Base-by-base conservation (phyloP, 2,888 invertebrate species). In the Allacma fusca region DNA sequence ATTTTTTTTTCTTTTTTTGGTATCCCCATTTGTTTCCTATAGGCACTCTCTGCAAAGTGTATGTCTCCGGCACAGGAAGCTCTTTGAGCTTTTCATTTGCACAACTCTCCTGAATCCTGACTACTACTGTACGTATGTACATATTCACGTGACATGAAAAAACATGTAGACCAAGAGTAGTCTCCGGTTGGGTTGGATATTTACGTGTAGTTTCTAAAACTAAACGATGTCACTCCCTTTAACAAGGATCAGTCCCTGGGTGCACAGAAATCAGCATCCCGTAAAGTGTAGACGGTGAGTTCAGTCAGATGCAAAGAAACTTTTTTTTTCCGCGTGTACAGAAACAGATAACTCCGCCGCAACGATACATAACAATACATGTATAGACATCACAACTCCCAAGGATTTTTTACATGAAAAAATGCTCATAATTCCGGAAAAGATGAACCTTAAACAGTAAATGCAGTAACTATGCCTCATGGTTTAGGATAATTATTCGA, bases 161-260 rank as follows among this genome's bases (percentile, higher is more conserved):
- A 9, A 13, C 40, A 5, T 40, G 40, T 40, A 40, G 5, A 40
- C 7, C 40, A n/a, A 40, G 5, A 40, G 40, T 40, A 40, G 7
- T 9, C 40, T 9, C 40, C 5, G 40, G 40, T n/a, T n/a, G n/a
- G n/a, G n/a, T n/a, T 40, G 40, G 13, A 40, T 40, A 9, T 13
- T 9, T 5, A 40, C 40, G 13, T 9, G 40, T 40, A 5, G 5
- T 40, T 13, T 9, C 40, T 9, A 26, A 57, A 24, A 57, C 24
- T 13, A 72, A 72, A 72, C 29, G 19, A 59, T 72, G 72, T 72
- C 72, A 72, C 59, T 72, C 59, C 72, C 71, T 70, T 57, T 71
- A 71, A 71, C 71, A 71, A 26, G 71, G 50, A 40, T 40, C 40
- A 40, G 40, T 40, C 13, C 13, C 13, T 40, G 40, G 43, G 21